Base-by-base conservation (phyloP, 2,888 invertebrate genomes). In the Rhaphigaster nebulosa region DNA sequence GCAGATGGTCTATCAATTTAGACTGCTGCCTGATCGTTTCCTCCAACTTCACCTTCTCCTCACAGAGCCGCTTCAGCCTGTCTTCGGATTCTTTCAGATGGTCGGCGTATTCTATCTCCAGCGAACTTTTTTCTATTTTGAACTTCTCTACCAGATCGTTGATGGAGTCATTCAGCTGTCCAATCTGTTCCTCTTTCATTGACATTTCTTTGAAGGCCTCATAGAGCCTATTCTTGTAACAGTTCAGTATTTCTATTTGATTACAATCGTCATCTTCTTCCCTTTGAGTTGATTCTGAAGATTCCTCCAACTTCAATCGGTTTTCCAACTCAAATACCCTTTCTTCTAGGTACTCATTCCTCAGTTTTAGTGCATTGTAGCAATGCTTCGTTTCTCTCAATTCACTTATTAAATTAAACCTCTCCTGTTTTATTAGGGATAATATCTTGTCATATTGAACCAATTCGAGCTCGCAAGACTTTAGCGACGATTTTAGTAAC, bases 1-100 rank as follows among this genome's bases (percentile, higher is more conserved):
- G 88, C 1, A 88, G 56, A 15, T 88, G 88, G 41, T 88, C 60
- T 26, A 88, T 88, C 29, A 88, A 41, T 20, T 88, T 88, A 1
- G 88, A 56, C 34, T 88, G 88, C 26, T 88, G 88, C n/a, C 88
- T 52, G 41, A 88, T 60, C 1, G 88, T 88, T 29, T 88, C 88
- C 34, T 88, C 88, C 41, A 56, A 18, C 54, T 54, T 88, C 0
- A 88, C 88, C 26, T 54, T 88, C 52, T 56, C 88, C 54, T 52
- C 88, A 6, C 26, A 29, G 15, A 88, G 88, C 60, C 4, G 54
- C 54, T 60, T 34, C 34, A 56, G 23, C 88, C 26, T 38, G 3
- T 88, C 88, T 50, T 54, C 54, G n/a, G 88, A 54, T 50, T 18
- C 54, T 50, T 54, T 54, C 10, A 54, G 38, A 23, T 60, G 23